Conservation (phyloP, 1,140 invertebrate genomes). For the Bicyclus anynana region DNA sequence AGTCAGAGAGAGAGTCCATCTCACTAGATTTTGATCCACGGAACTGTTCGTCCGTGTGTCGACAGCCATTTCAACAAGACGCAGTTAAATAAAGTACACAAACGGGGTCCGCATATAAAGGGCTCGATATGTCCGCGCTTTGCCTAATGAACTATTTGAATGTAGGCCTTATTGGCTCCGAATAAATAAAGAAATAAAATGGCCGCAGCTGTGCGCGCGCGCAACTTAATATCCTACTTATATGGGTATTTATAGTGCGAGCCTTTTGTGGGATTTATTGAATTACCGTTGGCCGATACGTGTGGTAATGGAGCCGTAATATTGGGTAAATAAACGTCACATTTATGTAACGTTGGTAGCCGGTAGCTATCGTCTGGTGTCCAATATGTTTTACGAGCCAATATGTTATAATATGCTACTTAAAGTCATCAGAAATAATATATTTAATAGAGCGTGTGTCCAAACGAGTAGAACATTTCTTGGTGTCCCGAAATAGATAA, state of each 20-base stretch:
- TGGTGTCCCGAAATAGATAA: too few species aligned
- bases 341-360: background rate
- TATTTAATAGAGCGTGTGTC: too few species aligned
- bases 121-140: constrained; percentile 47
- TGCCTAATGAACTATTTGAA: constrained; percentile 74
- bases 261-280: constrained; percentile 33
- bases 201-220: constrained; percentile 40
- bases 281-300: constrained; percentile 15
- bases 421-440: too few species aligned
- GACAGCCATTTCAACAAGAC: constrained; percentile 46
- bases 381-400: too few species aligned
- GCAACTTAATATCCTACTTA: constrained; percentile 67
- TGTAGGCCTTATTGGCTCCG: constrained; percentile 66
- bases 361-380: too few species aligned
- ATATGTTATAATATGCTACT: too few species aligned
- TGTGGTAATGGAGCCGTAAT: constrained; percentile 6
- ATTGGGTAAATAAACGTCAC: constrained; percentile 2
- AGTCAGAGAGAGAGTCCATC: background rate
- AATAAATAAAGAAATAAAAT: constrained; percentile 68
- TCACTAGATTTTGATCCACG: too few species aligned
- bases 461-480: too few species aligned
- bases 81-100: constrained; percentile 55
- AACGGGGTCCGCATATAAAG: constrained; percentile 65
- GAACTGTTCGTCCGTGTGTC: constrained; percentile 29
- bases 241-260: constrained; percentile 34